These are phyloP conservation scores for Myotis pilosus DNA, from an alignment of 2,797 vertebrate genomes.

Conservation along the genomic window DNA sequence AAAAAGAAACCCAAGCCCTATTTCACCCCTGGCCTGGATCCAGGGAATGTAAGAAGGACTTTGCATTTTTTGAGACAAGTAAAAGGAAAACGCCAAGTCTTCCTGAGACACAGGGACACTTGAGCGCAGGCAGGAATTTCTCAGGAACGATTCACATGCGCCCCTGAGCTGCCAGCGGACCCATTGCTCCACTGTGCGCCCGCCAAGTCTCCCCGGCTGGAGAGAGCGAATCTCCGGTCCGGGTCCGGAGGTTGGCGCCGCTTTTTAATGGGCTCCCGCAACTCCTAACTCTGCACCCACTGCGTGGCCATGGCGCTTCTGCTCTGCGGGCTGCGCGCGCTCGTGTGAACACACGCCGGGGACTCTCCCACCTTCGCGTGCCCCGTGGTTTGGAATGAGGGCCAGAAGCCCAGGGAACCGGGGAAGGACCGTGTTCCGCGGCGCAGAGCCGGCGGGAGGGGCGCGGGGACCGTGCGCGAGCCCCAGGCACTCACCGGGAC, in stretches of 20 bases:
- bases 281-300: background rate
- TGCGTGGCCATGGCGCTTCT: background rate
- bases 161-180: background rate
- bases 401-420: background rate
- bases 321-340: background rate
- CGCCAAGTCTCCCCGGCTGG: too few relatives aligned
- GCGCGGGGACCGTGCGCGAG: background rate
- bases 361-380: background rate
- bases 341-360: background rate
- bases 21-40: background rate
- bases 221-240: background rate
- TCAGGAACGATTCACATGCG: background rate
- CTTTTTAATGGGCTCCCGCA: background rate
- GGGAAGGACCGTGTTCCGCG: slow-evolving; percentile 43
- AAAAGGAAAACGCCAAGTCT: slow-evolving; percentile 19
- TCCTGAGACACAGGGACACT: background rate
- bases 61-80: slow-evolving; percentile 14
- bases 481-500: slow-evolving; percentile 88
- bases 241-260: background rate
- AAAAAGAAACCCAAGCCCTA: background rate
- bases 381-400: background rate
- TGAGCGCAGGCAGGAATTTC: background rate
- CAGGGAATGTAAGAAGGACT: background rate
- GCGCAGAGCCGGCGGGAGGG: slow-evolving; percentile 77
- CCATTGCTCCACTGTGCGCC: background rate